Evolutionary conservation across 2,797 vertebrate genomes (phyloP).

Genomic region (Fringilla coelebs): DNA sequence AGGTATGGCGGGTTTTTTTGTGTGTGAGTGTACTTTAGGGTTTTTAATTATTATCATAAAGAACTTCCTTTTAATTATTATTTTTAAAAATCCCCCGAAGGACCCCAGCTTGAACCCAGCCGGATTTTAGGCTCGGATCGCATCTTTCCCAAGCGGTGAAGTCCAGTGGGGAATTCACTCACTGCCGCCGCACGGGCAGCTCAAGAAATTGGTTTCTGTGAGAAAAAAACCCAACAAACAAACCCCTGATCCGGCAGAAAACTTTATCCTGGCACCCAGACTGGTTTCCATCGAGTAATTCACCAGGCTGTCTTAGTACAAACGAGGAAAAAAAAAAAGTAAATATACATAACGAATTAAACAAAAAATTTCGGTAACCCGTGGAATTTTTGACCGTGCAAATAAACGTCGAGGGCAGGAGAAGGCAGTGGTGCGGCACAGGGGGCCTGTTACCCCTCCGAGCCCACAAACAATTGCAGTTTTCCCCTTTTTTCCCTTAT

Average conservation of each 20-base stretch:
- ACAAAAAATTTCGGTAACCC: not conserved
- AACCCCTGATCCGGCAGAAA: not conserved
- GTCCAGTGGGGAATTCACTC: not conserved
- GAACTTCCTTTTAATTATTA: not conserved
- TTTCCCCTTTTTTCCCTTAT: not conserved
- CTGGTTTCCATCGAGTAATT: not conserved
- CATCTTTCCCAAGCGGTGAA: not conserved
- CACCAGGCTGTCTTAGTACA: not conserved
- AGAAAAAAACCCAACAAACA: not conserved
- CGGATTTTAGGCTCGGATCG: not conserved
- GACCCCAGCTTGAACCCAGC: not conserved
- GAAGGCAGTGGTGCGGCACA: not conserved
- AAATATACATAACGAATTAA: not conserved
- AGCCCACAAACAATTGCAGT: not conserved
- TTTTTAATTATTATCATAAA: not conserved
- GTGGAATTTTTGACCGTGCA: not conserved
- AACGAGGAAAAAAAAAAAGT: rapidly evolving
- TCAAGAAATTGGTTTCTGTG: not conserved
- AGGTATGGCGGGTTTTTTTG: rapidly evolving
- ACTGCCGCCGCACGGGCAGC: not conserved
- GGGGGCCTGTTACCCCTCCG: not conserved
- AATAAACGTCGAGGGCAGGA: not conserved
- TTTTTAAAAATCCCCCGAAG: not conserved
- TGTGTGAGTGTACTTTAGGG: too few species aligned
- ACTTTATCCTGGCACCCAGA: not conserved